These are phyloP conservation scores for Patella depressa DNA, from an alignment of 2,888 invertebrate genomes.

Conservation along the genomic window DNA sequence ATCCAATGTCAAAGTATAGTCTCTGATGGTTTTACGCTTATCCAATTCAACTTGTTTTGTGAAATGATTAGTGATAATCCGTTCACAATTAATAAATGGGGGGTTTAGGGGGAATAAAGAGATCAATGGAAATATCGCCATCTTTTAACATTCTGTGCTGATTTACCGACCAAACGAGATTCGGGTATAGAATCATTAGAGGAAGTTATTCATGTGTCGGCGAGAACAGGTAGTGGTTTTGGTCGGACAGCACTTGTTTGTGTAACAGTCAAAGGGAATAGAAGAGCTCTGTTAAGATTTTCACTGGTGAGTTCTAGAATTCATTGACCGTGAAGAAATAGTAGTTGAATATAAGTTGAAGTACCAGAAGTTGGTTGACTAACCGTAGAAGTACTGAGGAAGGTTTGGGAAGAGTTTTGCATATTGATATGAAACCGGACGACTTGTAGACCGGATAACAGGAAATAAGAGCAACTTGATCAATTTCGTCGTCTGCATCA, in stretches of 20 bases:
- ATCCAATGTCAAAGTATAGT: not conserved
- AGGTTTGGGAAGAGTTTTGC: not conserved
- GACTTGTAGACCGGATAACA: not conserved
- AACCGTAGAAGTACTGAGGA: not conserved
- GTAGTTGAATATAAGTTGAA: no score
- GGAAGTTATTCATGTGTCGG: no score
- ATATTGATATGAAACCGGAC: not conserved
- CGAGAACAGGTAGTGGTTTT: no score
- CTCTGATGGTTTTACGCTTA: not conserved
- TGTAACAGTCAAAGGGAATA: no score
- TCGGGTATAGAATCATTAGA: no score
- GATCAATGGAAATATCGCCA: no score
- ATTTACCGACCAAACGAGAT: no score
- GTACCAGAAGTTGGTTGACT: not conserved
- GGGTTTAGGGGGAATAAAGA: not conserved
- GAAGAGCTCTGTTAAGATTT: no score
- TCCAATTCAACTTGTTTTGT: not conserved
- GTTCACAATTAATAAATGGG: not conserved
- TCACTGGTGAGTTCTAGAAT: no score
- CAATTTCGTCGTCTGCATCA: not conserved
- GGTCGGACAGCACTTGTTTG: no score
- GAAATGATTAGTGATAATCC: not conserved
- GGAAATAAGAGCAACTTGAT: not conserved
- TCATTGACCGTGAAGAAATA: no score
- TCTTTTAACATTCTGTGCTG: no score